Base-by-base conservation (phyloP, 1,140 invertebrate genomes). In the Spodoptera frugiperda region DNA sequence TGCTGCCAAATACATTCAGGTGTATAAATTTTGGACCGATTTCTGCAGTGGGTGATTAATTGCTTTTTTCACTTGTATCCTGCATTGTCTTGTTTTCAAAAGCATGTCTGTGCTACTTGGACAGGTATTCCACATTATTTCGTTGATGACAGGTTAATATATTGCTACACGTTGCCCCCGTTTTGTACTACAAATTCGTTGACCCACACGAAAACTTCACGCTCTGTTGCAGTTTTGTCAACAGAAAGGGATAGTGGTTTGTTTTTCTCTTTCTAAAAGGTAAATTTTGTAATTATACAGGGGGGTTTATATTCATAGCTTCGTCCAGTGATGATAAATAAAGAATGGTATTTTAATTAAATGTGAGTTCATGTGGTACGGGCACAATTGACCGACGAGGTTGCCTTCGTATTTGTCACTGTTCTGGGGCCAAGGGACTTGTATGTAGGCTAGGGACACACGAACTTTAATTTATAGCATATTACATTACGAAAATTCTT, bases 131-230 rank as follows among this genome's bases (percentile, higher is more conserved):
- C 6, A 39, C 33, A 39, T 51, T 51, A 51, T 15, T n/a, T 51
- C 12, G 15, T n/a, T 51, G 15, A 51, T n/a, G 15, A 14, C 48
- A 14, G 15, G 48, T 51, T 14, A 15, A 51, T 15, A 6, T 39
- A 39, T 51, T n/a, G 21, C 19, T 12, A 57, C 19, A 57, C 17
- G 19, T 57, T 48, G 44, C n/a, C 11, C 17, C 19, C 8, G 19
- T 65, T 48, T 65, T 65, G 39, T 48, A n/a, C 12, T n/a, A 65
- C 39, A 48, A 65, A 65, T 65, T 65, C 44, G 39, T 65, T 65
- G 17, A 21, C 44, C 44, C 33, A 65, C 61, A 65, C 17, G 48
- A 21, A 65, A 25, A 14, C 19, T 44, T 49, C 9, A 65, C 61
- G 61, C 61, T 65, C 61, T 25, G 44, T 2, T 65, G 61, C 8